Percentiles rank a stretch among this genome's conserved stretches.
These are phyloP conservation scores for Mellilla xanthometata DNA, from an alignment of 2,888 invertebrate species.

Conservation along the genomic window DNA sequence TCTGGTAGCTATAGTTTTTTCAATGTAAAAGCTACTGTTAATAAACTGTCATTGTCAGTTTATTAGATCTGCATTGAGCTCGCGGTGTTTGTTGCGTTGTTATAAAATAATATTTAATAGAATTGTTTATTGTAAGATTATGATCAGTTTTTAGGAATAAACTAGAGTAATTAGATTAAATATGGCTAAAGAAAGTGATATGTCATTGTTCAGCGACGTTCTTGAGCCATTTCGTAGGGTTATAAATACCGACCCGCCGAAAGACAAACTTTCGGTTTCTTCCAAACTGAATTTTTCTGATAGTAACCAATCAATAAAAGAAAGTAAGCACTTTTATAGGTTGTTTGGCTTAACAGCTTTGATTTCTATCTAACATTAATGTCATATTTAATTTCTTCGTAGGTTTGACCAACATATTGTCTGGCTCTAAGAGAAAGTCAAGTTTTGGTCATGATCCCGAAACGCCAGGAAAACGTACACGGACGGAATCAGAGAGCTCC, in stretches of 20 bases:
- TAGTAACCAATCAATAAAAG: slow-evolving; percentile 69
- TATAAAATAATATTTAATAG: neutral
- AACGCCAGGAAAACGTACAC: slow-evolving; percentile 66
- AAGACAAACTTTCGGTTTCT: slow-evolving; percentile 70
- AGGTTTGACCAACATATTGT: slow-evolving; percentile 60
- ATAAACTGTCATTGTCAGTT: too few species aligned
- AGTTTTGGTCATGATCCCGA: slow-evolving; percentile 49
- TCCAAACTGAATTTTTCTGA: slow-evolving; percentile 73
- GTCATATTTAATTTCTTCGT: slow-evolving; percentile 6
- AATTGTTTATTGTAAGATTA: neutral
- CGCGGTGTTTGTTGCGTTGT: too few species aligned
- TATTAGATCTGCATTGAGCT: too few species aligned
- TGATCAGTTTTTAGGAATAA: neutral
- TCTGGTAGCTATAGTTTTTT: too few species aligned
- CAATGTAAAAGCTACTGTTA: too few species aligned
- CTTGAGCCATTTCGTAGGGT: slow-evolving; percentile 74
- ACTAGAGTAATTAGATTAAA: slow-evolving; percentile 13
- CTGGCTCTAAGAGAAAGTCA: slow-evolving; percentile 68
- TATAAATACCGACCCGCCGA: slow-evolving; percentile 73
- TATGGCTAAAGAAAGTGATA: slow-evolving; percentile 74
- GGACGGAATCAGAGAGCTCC: slow-evolving; percentile 53
- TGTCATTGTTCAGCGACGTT: slow-evolving; percentile 73
- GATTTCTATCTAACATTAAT: neutral
- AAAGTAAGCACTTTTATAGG: slow-evolving; percentile 44
- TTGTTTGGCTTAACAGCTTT: neutral